phyloP scores from a whole-genome alignment of 23 tunicate genomes.

The Clavelina lepadiformis region DNA sequence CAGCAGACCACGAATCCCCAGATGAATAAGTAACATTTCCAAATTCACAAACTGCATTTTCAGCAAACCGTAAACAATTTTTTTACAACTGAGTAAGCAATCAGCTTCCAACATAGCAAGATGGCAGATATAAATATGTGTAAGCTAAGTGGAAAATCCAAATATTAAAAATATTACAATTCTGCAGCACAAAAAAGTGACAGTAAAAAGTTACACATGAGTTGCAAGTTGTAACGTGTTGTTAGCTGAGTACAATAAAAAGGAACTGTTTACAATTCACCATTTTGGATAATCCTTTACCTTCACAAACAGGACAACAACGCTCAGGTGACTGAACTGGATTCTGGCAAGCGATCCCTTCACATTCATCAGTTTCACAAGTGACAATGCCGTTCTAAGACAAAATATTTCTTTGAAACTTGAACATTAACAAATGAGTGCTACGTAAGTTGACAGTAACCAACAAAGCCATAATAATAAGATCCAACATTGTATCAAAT shows the following conservation, averaged over 20 bases:
- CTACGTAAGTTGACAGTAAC: neutral
- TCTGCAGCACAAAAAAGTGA: no score
- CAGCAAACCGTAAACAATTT: neutral
- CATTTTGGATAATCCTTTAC: no score
- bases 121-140: no score
- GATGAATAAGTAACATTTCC: constrained; percentile 31
- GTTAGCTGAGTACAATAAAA: neutral
- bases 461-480: neutral
- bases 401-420: constrained; percentile 1
- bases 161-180: no score
- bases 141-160: no score
- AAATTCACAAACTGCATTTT: constrained; percentile 31
- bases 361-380: constrained; percentile 42
- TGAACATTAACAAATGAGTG: neutral
- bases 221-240: no score
- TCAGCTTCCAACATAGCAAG: no score
- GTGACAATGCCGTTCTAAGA: constrained; percentile 52
- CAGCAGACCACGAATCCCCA: constrained; percentile 62
- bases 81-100: no score
- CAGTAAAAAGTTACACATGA: no score
- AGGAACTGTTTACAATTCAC: no score
- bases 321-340: constrained; percentile 34
- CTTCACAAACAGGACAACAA: constrained; percentile 72
- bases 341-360: constrained; percentile 39
- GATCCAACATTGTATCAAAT: neutral